Base-by-base conservation (phyloP, 2,113 vertebrate genomes). In the Anser brachyrhynchus region DNA sequence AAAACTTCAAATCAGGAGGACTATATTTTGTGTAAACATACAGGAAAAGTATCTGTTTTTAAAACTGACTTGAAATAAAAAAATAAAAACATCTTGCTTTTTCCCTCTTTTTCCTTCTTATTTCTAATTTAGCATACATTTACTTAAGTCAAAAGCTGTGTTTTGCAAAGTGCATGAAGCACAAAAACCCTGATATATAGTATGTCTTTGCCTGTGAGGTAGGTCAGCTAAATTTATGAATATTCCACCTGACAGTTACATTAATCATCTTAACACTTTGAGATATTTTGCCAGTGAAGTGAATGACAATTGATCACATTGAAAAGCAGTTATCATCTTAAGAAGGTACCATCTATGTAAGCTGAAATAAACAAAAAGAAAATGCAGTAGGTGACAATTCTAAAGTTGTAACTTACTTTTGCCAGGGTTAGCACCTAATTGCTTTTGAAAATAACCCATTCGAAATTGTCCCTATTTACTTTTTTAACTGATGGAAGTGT, bases 201-300 rank as follows among this genome's bases (percentile, higher is more conserved):
- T 70, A 70, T 44, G 25, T 62, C 58, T 80, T 94, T 89, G 43
- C 55, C 61, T 57, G 39, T 86, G 62, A 84, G 35, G 25, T 75
- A 86, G 61, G 61, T 89, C 76, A 90, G 46, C 5, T 86, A 81
- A 59, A 93, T 83, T 77, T 88, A 93, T 74, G 5, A 91, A 46
- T 86, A 83, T 84, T 88, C 93, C 55, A 88, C 55, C 43, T 90
- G 67, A 46, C n/a, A 85, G 44, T 90, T 66, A 77, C n/a, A 74
- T 74, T 92, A 93, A 94, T 86, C 33, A 67, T 73, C 59, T 73
- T 74, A 95, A 72, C 35, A 78, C 35, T 81, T 83, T 46, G 52
- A 3, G 2, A 49, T 84, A 21, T 64, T 92, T 84, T 80, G 11
- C 20, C 25, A 69, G 64, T 57, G 21, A 91, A 93, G 26, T 65